These are phyloP conservation scores for Heliornis fulica DNA, from an alignment of 2,113 vertebrate species.

Conservation along the genomic window DNA sequence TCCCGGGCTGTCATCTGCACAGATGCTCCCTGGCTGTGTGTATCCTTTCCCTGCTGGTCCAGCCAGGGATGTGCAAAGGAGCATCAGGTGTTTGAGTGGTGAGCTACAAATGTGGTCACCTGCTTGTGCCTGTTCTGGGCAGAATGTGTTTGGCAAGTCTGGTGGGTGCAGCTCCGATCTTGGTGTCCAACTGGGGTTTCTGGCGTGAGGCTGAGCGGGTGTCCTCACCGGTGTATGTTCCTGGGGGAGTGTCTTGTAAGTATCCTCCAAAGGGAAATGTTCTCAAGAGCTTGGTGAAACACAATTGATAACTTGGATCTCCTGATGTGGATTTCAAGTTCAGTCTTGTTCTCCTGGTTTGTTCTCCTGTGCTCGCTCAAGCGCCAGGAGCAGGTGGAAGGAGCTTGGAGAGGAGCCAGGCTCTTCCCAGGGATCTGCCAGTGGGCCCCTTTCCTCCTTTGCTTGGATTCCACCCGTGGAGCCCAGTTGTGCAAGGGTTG, in stretches of 20 bases:
- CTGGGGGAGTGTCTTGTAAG: background rate
- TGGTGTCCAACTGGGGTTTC: background rate
- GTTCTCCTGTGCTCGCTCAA: background rate
- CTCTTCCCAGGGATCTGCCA: background rate
- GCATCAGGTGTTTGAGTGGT: background rate
- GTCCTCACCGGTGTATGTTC: rapidly evolving
- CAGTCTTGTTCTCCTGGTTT: background rate
- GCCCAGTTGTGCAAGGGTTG: background rate
- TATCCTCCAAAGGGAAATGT: rapidly evolving
- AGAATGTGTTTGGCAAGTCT: background rate
- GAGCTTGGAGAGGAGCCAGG: background rate
- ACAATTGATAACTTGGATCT: background rate
- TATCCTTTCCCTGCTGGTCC: background rate
- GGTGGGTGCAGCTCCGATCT: background rate
- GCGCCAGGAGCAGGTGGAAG: background rate
- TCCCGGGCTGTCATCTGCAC: background rate
- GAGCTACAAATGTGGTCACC: background rate
- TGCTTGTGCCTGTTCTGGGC: background rate
- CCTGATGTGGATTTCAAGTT: background rate
- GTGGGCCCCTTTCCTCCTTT: background rate
- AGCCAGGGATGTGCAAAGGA: rapidly evolving
- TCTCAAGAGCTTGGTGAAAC: background rate
- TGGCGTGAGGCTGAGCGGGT: background rate
- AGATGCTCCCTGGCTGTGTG: background rate
- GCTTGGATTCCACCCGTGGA: background rate